Conservation (phyloP, 2,113 vertebrate genomes). For the Ceyx cyanopectus region DNA sequence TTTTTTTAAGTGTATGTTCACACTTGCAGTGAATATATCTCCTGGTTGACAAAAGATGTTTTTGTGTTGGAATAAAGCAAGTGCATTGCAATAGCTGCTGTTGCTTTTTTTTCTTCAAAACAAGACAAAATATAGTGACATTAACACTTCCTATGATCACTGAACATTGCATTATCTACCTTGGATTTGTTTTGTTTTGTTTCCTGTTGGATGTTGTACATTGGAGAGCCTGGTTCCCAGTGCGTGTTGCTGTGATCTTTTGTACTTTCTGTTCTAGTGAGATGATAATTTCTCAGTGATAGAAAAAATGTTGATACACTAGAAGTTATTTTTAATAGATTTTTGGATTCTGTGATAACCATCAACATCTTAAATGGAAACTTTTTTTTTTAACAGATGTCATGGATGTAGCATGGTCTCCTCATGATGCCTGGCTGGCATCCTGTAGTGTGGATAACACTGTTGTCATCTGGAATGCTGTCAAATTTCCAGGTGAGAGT, state of each 20-base stretch:
- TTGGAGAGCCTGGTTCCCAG: neutral
- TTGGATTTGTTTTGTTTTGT: neutral
- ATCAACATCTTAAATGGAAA: neutral
- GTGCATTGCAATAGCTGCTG: neutral
- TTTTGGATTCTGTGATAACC: neutral
- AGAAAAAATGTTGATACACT: neutral
- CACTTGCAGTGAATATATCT: neutral
- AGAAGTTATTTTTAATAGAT: neutral
- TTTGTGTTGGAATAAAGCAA: neutral
- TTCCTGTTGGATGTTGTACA: rapidly evolving
- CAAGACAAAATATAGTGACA: neutral
- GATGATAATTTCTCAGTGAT: neutral
- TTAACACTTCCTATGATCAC: neutral
- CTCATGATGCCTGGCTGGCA: conserved; percentile 95
- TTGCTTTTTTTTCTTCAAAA: neutral
- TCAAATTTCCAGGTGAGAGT: conserved; percentile 93
- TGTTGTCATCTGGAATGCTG: conserved; percentile 97
- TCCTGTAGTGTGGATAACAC: conserved; percentile 99
- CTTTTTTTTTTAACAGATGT: conserved; percentile 82
- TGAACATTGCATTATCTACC: neutral
- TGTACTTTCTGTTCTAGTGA: neutral
- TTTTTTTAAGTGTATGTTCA: neutral
- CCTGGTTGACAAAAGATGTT: neutral
- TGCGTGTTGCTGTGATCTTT: neutral
- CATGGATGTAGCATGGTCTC: conserved; percentile 98